Conservation (phyloP, 2,888 invertebrate genomes). For the Lottia scabra region DNA sequence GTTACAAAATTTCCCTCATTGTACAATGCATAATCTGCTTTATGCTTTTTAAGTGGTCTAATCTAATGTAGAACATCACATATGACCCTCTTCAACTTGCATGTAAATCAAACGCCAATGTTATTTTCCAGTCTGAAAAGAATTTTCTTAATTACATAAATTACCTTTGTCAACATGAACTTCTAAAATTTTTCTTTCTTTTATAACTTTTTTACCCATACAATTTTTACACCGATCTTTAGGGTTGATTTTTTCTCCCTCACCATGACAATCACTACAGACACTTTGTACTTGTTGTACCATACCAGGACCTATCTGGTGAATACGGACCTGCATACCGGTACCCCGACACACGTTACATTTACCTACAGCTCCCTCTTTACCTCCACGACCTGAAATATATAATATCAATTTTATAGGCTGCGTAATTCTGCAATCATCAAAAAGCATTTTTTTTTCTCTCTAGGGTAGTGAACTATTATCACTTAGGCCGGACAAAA, state of each 20-base stretch:
- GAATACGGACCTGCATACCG: slow-evolving; percentile 82
- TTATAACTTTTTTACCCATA: slow-evolving; percentile 88
- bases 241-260: slow-evolving; percentile 72
- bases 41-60: too few species aligned
- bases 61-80: too few species aligned
- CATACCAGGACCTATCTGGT: slow-evolving; percentile 82
- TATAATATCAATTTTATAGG: too few species aligned
- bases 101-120: background rate
- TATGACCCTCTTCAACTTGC: too few species aligned
- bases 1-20: too few species aligned
- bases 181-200: slow-evolving; percentile 93
- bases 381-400: slow-evolving; percentile 82
- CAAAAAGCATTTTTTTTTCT: too few species aligned
- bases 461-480: too few species aligned
- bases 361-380: slow-evolving; percentile 89
- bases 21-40: too few species aligned
- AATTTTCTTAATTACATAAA: too few species aligned
- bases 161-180: slow-evolving; percentile 86
- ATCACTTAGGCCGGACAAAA: too few species aligned
- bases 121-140: too few species aligned
- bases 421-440: too few species aligned
- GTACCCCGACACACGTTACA: slow-evolving; percentile 90
- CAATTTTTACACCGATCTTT: slow-evolving; percentile 96
- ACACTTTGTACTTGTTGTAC: slow-evolving; percentile 92
- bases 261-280: slow-evolving; percentile 86